A percentile compares a stretch with the other conserved stretches of the same genome.
Conservation (phyloP, 2,797 vertebrate genomes). For the Galaxias olidus region DNA sequence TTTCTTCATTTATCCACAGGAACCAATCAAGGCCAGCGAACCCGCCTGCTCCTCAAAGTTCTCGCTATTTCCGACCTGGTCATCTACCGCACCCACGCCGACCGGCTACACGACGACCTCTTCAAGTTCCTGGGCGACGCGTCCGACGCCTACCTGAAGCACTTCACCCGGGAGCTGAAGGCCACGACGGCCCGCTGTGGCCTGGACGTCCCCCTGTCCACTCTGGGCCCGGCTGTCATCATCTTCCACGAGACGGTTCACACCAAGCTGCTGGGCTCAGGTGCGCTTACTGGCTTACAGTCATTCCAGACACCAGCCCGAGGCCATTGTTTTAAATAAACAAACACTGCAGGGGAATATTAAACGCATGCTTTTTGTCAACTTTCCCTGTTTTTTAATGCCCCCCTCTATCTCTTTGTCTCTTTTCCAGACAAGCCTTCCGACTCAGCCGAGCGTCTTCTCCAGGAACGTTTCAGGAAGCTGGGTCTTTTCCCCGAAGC, state of each 20-base stretch:
- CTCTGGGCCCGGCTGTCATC: constrained; percentile 93
- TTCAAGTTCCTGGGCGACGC: constrained; percentile 99
- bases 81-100: constrained; percentile 96
- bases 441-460: constrained; percentile 91
- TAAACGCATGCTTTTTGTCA: too few species aligned
- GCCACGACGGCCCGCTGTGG: constrained; percentile 95
- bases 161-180: constrained; percentile 96
- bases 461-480: constrained; percentile 96
- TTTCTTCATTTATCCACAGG: constrained; percentile 58
- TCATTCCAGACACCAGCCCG: constrained; percentile 75
- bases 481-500: constrained; percentile 93
- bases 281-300: constrained; percentile 65
- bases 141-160: constrained; percentile 97
- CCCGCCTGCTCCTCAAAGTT: constrained; percentile 94
- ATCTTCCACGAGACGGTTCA: constrained; percentile 99
- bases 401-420: neutral
- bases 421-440: constrained; percentile 81
- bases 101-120: constrained; percentile 97
- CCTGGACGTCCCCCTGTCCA: constrained; percentile 94
- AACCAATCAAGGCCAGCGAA: constrained; percentile 93
- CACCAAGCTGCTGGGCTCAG: constrained; percentile 93
- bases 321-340: constrained; percentile 78
- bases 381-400: too few species aligned
- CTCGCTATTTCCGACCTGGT: constrained; percentile 96
- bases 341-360: too few species aligned